Conservation (phyloP, 1,140 invertebrate species). For the Lethrus apterus region DNA sequence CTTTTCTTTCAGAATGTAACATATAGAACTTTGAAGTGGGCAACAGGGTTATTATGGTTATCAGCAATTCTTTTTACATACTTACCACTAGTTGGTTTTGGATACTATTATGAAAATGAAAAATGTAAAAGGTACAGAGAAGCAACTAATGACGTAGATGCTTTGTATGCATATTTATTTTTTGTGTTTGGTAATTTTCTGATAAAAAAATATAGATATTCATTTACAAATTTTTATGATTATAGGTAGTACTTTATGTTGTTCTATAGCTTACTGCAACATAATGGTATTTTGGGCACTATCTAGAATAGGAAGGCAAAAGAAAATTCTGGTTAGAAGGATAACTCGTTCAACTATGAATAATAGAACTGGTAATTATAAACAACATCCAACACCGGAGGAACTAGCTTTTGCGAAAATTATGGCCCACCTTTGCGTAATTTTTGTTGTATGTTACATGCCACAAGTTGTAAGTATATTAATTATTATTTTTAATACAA, state of each 20-base stretch:
- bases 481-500: background rate
- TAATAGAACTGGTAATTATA: slow-evolving; percentile 39
- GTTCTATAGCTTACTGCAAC: slow-evolving; percentile 74
- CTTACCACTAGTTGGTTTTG: slow-evolving; percentile 70
- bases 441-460: slow-evolving; percentile 78
- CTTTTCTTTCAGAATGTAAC: slow-evolving; percentile 65
- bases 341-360: slow-evolving; percentile 47
- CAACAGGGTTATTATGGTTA: slow-evolving; percentile 61
- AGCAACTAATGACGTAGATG: slow-evolving; percentile 54
- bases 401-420: slow-evolving; percentile 76
- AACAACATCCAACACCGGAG: slow-evolving; percentile 56
- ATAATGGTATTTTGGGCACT: slow-evolving; percentile 69
- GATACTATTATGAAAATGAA: slow-evolving; percentile 60
- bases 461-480: slow-evolving; percentile 68
- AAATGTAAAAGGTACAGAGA: slow-evolving; percentile 66
- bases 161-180: slow-evolving; percentile 70
- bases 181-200: slow-evolving; percentile 60
- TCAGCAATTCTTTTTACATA: slow-evolving; percentile 62
- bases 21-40: slow-evolving; percentile 63
- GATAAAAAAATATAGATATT: background rate
- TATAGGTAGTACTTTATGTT: slow-evolving; percentile 63
- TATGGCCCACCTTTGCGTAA: slow-evolving; percentile 73
- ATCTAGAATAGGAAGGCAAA: slow-evolving; percentile 52
- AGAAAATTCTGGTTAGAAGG: slow-evolving; percentile 44
- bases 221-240: slow-evolving; percentile 2